Evolutionary conservation across 2,888 invertebrate species (phyloP).

Genomic region (Hypselothyrea guttata): DNA sequence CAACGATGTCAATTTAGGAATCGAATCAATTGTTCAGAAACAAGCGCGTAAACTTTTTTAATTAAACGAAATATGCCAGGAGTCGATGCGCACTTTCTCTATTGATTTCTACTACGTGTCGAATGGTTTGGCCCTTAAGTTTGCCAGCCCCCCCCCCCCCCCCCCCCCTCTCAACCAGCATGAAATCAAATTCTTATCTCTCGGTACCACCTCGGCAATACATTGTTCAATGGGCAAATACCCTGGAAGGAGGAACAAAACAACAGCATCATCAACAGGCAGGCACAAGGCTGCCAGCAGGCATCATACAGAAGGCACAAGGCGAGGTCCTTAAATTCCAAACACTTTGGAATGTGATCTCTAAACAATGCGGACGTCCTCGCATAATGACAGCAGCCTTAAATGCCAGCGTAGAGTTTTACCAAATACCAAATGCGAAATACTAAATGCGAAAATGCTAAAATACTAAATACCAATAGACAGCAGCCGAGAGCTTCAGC

Average conservation of each 20-base stretch:
- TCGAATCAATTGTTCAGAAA: slow-evolving; percentile 63
- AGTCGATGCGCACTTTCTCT: slow-evolving; percentile 39
- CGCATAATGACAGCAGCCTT: slow-evolving; percentile 63
- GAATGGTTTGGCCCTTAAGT: neutral
- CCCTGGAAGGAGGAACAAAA: neutral
- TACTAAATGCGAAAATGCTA: slow-evolving; percentile 16
- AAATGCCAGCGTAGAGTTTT: slow-evolving; percentile 66
- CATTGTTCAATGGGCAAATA: neutral
- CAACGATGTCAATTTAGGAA: slow-evolving; percentile 56
- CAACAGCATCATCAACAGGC: slow-evolving; percentile 10
- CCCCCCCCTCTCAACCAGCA: neutral
- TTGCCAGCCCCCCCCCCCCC: neutral
- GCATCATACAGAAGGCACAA: slow-evolving; percentile 25
- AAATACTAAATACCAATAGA: slow-evolving; percentile 41
- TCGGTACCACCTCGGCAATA: slow-evolving; percentile 2
- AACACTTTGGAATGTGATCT: slow-evolving; percentile 72
- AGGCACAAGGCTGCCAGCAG: slow-evolving; percentile 5
- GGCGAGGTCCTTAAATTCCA: slow-evolving; percentile 56
- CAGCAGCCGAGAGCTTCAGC: too few species aligned
- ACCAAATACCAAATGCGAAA: slow-evolving; percentile 56
- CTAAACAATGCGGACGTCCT: slow-evolving; percentile 63
- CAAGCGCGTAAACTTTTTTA: slow-evolving; percentile 64
- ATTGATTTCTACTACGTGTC: slow-evolving; percentile 64
- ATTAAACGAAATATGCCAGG: slow-evolving; percentile 63
- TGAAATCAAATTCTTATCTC: slow-evolving; percentile 38